phyloP scores from a whole-genome alignment of 2,113 vertebrate genomes.

The Xiphophorus hellerii region DNA sequence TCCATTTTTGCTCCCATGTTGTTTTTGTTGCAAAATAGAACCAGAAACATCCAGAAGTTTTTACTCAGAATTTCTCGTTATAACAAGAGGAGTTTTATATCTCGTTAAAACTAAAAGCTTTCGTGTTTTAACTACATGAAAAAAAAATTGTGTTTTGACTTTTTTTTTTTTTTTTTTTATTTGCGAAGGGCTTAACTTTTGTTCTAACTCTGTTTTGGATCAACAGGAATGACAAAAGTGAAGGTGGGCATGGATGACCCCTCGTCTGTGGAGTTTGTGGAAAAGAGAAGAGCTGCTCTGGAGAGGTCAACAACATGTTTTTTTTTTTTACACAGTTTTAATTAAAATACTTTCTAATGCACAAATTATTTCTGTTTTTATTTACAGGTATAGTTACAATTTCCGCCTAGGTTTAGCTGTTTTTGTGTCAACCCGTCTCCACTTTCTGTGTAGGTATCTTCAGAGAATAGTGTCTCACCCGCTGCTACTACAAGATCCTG shows the following conservation, averaged over 20 bases:
- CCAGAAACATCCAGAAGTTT: too few relatives aligned
- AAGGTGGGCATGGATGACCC: constrained; percentile 98
- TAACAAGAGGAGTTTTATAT: too few relatives aligned
- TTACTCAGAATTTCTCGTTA: too few relatives aligned
- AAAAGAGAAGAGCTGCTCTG: constrained; percentile 91
- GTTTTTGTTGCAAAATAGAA: too few relatives aligned
- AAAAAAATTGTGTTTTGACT: too few relatives aligned
- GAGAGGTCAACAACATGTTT: constrained; percentile 82
- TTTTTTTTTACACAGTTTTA: background rate
- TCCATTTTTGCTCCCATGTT: too few relatives aligned
- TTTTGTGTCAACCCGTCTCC: background rate
- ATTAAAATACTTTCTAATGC: background rate
- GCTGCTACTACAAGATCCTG: constrained; percentile 91
- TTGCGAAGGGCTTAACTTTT: background rate
- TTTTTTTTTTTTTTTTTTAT: too few relatives aligned
- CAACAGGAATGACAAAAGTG: constrained; percentile 96
- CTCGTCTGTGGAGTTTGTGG: constrained; percentile 94
- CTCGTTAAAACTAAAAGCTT: too few relatives aligned
- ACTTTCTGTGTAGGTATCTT: constrained; percentile 84
- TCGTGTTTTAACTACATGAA: too few relatives aligned
- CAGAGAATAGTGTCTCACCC: constrained; percentile 91
- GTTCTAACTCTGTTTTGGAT: constrained; percentile 10
- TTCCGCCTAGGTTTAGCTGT: background rate
- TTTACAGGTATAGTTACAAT: background rate
- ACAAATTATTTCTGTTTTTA: background rate